Base-by-base conservation (phyloP, 2,113 vertebrate species). In the Rhadina sibilatrix region DNA sequence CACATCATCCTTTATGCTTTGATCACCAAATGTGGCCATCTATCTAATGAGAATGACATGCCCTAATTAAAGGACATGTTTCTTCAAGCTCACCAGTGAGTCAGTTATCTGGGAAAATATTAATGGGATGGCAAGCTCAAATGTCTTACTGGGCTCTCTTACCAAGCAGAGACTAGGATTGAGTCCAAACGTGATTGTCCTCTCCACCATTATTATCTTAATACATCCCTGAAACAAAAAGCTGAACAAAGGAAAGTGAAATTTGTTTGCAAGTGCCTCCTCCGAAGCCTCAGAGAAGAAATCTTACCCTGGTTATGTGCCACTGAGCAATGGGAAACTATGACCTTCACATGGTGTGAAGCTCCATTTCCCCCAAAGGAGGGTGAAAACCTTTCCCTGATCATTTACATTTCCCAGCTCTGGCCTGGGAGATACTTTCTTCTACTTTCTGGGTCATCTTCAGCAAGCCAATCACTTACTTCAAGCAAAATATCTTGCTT, bases 51-150 rank as follows among this genome's bases (percentile, higher is more conserved):
- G 72, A 92, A 61, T 88, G 79, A 93, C 72, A 75, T 14, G 38
- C 63, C 63, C 80, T 81, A 83, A 65, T 86, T 38, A 83, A 95
- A 95, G 93, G 80, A 88, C 60, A 70, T 1, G 35, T 74, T 94
- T 82, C 60, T 79, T 96, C 92, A 95, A 96, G 91, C 87, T 97
- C 94, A 77, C 94, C 33, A 38, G 75, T 68, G 75, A 78, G 82
- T 93, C 69, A 95, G 90, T 95, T 93, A 97, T 91, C 92, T 69
- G 65, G 81, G 66, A 97, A 97, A 97, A 95, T 59, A 96, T 92
- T 97, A 92, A 83, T 17, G 30, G 33, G 86, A 61, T 87, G 66
- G 94, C 69, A 97, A 97, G 87, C 65, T 80, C 24, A 4, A 65
- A 81, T 72, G 65, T 85, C 93, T 95, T 95, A 77, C 23, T 63